These are phyloP conservation scores for Steinernema khuongi DNA, from an alignment of 1,140 invertebrate species.

Conservation along the genomic window DNA sequence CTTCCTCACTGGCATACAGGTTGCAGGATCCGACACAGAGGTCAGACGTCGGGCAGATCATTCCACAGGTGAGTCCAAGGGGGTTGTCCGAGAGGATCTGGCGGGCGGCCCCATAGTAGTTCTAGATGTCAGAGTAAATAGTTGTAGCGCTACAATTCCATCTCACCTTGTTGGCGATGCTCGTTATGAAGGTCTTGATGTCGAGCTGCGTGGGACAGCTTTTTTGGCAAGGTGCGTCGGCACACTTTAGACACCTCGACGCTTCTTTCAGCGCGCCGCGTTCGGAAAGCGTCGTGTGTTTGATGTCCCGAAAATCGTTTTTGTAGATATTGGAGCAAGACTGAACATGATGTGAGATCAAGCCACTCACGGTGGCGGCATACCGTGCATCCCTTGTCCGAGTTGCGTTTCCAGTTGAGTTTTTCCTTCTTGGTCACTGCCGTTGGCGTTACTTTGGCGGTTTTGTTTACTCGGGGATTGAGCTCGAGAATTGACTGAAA, in stretches of 20 bases:
- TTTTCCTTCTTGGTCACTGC: slow-evolving; percentile 78
- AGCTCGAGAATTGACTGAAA: slow-evolving; percentile 74
- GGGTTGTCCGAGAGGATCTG: slow-evolving; percentile 95
- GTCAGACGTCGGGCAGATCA: slow-evolving; percentile 97
- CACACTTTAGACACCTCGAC: slow-evolving; percentile 85
- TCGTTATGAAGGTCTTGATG: slow-evolving; percentile 90
- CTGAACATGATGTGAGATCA: slow-evolving; percentile 61
- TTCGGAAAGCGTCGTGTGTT: slow-evolving; percentile 91
- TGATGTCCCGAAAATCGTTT: slow-evolving; percentile 93
- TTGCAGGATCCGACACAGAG: slow-evolving; percentile 96
- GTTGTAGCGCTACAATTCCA: background rate
- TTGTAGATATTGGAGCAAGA: slow-evolving; percentile 67
- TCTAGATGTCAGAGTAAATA: slow-evolving; percentile 63
- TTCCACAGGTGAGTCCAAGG: slow-evolving; percentile 86
- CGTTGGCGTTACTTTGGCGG: slow-evolving; percentile 74
- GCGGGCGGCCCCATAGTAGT: slow-evolving; percentile 96
- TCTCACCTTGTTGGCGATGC: slow-evolving; percentile 83
- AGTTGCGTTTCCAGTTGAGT: slow-evolving; percentile 88
- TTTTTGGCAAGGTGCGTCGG: slow-evolving; percentile 95
- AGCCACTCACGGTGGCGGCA: slow-evolving; percentile 56
- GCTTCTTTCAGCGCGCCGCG: slow-evolving; percentile 84
- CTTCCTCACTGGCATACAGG: slow-evolving; percentile 84
- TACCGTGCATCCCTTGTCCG: slow-evolving; percentile 76
- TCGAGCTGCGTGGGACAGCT: slow-evolving; percentile 94
- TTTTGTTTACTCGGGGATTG: slow-evolving; percentile 74